phyloP scores from a whole-genome alignment of 2,888 invertebrate species.

The Pyrgus malvae region DNA sequence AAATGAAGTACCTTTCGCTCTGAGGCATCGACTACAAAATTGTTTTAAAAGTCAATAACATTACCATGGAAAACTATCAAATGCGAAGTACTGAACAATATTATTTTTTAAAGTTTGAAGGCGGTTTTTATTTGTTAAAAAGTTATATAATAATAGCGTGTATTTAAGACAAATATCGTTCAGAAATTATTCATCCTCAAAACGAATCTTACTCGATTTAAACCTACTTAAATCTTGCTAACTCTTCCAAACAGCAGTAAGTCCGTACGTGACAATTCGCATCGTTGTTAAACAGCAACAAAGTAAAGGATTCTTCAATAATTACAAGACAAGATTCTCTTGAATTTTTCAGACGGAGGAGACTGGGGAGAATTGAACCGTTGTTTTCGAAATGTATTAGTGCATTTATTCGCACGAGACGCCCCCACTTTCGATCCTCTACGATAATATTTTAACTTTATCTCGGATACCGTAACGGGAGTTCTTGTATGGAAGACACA shows the following conservation, averaged over 20 bases:
- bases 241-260: not conserved
- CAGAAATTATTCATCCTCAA: too few species aligned
- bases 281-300: constrained; percentile 2
- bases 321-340: constrained; percentile 22
- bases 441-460: constrained; percentile 78
- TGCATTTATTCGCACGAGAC: constrained; percentile 66
- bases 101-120: too few species aligned
- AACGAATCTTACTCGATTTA: not conserved
- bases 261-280: constrained; percentile 5
- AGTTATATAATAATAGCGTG: too few species aligned
- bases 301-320: constrained; percentile 7
- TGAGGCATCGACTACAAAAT: too few species aligned
- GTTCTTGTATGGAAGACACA: constrained; percentile 8
- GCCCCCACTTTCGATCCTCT: constrained; percentile 62
- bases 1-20: too few species aligned
- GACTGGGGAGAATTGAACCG: constrained; percentile 61
- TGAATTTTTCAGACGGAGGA: constrained; percentile 23
- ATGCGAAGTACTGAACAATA: too few species aligned
- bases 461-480: constrained; percentile 69
- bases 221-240: not conserved
- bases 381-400: constrained; percentile 76
- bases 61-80: too few species aligned
- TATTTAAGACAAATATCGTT: too few species aligned
- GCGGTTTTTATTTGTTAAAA: too few species aligned
- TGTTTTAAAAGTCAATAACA: too few species aligned